Percentiles rank a stretch among this genome's conserved stretches.
Conservation (phyloP, 2,797 vertebrate genomes). For the Pipistrellus kuhlii region DNA sequence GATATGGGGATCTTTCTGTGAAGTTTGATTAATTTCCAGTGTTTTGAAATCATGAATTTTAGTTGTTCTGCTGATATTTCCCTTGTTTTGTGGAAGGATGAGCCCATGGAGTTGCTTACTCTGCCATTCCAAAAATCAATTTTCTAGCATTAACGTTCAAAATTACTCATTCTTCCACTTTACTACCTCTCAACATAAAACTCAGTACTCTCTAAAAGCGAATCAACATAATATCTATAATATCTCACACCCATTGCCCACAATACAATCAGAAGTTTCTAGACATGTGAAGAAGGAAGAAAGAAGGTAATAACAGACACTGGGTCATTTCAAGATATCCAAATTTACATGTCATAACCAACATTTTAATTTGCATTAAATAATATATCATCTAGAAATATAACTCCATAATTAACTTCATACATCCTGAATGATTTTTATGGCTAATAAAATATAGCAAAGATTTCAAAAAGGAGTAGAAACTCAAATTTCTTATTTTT, state of each 20-base stretch:
- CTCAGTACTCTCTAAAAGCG: neutral
- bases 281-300: neutral
- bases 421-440: too few relatives aligned
- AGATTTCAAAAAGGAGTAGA: neutral
- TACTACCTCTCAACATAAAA: neutral
- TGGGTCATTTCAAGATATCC: neutral
- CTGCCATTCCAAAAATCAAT: neutral
- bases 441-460: too few relatives aligned
- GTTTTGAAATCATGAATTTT: neutral
- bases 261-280: neutral
- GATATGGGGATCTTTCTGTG: too few relatives aligned
- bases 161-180: neutral
- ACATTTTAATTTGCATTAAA: neutral
- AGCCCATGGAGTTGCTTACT: neutral
- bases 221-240: neutral
- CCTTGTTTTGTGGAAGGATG: neutral
- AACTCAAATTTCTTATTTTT: constrained; percentile 23
- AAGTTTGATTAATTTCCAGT: neutral
- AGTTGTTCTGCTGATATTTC: neutral
- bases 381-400: too few relatives aligned
- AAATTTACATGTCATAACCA: neutral
- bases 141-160: neutral
- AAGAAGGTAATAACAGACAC: neutral
- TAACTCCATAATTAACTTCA: too few relatives aligned
- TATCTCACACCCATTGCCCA: neutral